phyloP scores from a whole-genome alignment of 2,888 invertebrate species.

The Darwinula stevensoni region DNA sequence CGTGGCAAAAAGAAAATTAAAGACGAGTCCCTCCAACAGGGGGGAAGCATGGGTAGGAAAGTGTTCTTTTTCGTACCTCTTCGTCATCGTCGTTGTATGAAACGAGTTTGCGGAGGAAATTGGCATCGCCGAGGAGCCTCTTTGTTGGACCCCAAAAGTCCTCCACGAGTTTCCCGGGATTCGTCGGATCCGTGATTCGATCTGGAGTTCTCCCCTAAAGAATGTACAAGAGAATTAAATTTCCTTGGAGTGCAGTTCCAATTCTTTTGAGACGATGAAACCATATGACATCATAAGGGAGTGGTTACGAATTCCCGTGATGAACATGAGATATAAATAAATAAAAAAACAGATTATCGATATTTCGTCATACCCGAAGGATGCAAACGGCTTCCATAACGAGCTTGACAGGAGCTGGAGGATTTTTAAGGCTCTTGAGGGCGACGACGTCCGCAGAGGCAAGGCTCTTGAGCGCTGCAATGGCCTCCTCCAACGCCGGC shows the following conservation, averaged over 20 bases:
- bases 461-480: conserved; percentile 17
- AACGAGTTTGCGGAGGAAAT: not conserved
- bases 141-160: not conserved
- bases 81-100: too few species aligned
- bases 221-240: not conserved
- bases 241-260: not conserved
- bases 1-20: conserved; percentile 7
- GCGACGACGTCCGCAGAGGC: conserved; percentile 17
- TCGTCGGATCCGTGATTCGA: not conserved
- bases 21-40: too few species aligned
- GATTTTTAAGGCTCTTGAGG: conserved; percentile 18
- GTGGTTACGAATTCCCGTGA: not conserved
- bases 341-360: too few species aligned
- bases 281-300: not conserved
- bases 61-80: not conserved
- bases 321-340: not conserved
- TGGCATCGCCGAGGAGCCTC: not conserved
- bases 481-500: conserved; percentile 17
- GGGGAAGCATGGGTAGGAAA: too few species aligned
- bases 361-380: conserved; percentile 12
- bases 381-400: conserved; percentile 19
- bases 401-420: conserved; percentile 16
- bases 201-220: not conserved
- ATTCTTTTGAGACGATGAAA: not conserved
- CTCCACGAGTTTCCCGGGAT: not conserved